A percentile compares a stretch with the other conserved stretches of the same genome.
These are phyloP conservation scores for Gallinago jamesoni DNA, from an alignment of 2,113 vertebrate genomes.

Conservation along the genomic window DNA sequence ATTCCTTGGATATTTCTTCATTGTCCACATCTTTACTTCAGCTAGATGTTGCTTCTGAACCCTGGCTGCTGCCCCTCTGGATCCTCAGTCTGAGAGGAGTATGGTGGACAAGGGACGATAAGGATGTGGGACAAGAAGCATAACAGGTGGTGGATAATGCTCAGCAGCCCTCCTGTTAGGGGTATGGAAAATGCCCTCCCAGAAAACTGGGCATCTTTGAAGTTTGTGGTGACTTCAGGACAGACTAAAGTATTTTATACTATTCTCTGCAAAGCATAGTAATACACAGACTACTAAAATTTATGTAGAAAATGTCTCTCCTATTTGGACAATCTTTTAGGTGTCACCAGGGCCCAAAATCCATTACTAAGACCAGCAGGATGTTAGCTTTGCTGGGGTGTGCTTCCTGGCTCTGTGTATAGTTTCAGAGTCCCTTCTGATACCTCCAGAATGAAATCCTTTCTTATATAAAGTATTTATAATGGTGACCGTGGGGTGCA, in stretches of 20 bases:
- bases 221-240: neutral
- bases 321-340: neutral
- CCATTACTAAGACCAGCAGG: neutral
- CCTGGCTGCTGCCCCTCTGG: neutral
- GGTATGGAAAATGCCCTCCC: neutral
- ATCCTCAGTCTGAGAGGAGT: neutral
- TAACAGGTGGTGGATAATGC: neutral
- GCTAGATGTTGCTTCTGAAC: neutral
- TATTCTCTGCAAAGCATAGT: neutral
- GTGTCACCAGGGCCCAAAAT: neutral
- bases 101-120: neutral
- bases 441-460: neutral
- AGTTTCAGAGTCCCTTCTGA: neutral
- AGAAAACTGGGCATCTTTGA: neutral
- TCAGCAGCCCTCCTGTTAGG: neutral
- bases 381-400: neutral
- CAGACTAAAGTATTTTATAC: neutral
- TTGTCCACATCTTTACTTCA: neutral
- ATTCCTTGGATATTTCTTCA: neutral
- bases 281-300: neutral
- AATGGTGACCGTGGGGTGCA: neutral
- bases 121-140: neutral
- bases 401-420: neutral
- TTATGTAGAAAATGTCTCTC: neutral
- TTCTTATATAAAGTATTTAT: neutral